These are phyloP conservation scores for Oenanthe melanoleuca DNA, from an alignment of 2,113 vertebrate species.

Conservation along the genomic window DNA sequence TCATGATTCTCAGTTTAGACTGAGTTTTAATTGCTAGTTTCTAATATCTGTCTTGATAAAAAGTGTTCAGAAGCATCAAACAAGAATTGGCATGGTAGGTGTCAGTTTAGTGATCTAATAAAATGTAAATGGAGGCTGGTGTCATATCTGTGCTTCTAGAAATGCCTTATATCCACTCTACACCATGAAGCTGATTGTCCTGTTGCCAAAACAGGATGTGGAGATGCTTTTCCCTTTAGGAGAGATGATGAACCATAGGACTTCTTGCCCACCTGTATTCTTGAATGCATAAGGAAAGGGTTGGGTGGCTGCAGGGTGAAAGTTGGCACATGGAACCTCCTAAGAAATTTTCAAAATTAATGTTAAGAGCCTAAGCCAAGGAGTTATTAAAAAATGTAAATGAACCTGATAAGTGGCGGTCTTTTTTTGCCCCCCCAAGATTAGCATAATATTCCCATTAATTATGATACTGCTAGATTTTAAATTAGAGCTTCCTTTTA, in stretches of 20 bases:
- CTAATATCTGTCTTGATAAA: background rate
- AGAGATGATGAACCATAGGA: rapidly evolving
- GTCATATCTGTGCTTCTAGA: background rate
- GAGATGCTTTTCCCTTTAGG: background rate
- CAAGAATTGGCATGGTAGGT: background rate
- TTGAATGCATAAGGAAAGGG: background rate
- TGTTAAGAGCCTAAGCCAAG: background rate
- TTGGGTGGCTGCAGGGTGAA: background rate
- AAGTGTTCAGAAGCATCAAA: background rate
- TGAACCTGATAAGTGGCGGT: background rate
- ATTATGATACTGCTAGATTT: background rate
- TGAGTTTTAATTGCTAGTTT: background rate
- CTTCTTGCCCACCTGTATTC: background rate
- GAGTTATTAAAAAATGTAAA: constrained; percentile 42
- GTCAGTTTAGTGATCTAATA: background rate
- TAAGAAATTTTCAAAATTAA: background rate
- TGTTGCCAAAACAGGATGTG: background rate
- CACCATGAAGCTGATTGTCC: background rate
- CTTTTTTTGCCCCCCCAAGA: rapidly evolving
- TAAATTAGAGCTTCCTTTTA: background rate
- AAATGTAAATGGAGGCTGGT: background rate
- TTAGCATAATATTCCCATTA: background rate
- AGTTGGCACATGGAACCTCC: background rate
- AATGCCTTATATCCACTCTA: background rate
- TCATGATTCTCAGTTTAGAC: background rate